Base-by-base conservation (phyloP, 2,113 vertebrate species). In the Epinephelus fuscoguttatus region DNA sequence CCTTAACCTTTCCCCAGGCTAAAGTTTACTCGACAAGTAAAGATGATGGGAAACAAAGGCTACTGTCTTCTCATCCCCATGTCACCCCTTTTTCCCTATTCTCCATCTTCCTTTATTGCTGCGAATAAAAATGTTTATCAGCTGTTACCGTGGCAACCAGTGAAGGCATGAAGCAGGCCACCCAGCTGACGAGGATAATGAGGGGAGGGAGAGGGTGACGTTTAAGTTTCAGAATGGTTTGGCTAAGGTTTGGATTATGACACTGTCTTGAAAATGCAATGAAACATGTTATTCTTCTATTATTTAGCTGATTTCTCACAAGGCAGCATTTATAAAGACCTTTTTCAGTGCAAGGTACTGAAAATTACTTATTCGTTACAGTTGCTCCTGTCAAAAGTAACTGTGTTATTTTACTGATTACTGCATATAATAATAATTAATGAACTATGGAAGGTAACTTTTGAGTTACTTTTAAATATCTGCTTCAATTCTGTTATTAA, bases 1-100 rank as follows among this genome's bases (percentile, higher is more conserved):
- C 91, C 94, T 92, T 95, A 95, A 90, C 95, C 93, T 95, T 96
- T 96, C 95, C 96, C 94, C 94, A 13, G 96, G 96, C 95, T 95
- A 95, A 96, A 96, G 95, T 97, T 70, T 96, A 95, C 96, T 95
- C 94, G 93, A 94, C 91, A 92, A 85, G 95, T 93, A 95, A 93
- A 92, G 92, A 92, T 56, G 81, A 85, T 47, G 60, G 57, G 69
- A 86, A 78, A 87, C 78, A 82, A 79, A 83, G 56, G 62, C 80
- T 75, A 75, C 78, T 82, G 73, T 87, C 86, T 86, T 86, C 80
- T 90, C 86, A 84, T 81, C 49, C 78, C 79, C 76, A 63, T 74
- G 52, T 87, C 71, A 83, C 77, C 81, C 60, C 70, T 62, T 33
- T 83, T 80, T 75, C 59, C 33, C 27, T 21, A 42, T 90, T 6